A percentile compares a stretch with the other conserved stretches of the same genome.
Evolutionary conservation across 2,113 vertebrate genomes (phyloP).

Genomic region (Gasterosteus nipponicus): DNA sequence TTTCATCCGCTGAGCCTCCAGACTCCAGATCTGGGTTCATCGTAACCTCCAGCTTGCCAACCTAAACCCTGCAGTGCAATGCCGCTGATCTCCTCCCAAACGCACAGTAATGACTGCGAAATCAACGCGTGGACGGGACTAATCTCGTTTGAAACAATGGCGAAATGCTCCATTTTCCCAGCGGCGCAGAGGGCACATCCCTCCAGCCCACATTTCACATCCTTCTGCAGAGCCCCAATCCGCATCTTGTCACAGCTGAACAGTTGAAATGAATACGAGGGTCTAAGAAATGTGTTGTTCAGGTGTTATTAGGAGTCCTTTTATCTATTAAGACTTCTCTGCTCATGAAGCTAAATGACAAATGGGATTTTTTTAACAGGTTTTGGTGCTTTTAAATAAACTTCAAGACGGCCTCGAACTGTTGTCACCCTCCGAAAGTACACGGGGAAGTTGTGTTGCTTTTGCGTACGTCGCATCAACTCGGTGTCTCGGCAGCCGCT

Average conservation of each 20-base stretch:
- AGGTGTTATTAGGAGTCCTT: slow-evolving; percentile 39
- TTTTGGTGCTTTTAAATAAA: neutral
- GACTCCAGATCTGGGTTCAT: slow-evolving; percentile 36
- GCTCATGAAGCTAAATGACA: neutral
- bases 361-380: neutral
- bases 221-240: slow-evolving; percentile 51
- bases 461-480: slow-evolving; percentile 10
- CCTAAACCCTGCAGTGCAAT: slow-evolving; percentile 40
- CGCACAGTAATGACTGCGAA: slow-evolving; percentile 62
- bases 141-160: slow-evolving; percentile 32
- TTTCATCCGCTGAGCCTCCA: slow-evolving; percentile 41
- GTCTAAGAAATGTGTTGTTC: slow-evolving; percentile 46
- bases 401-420: neutral
- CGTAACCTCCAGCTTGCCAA: slow-evolving; percentile 25
- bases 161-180: neutral
- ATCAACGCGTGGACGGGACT: slow-evolving; percentile 34
- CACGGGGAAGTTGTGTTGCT: neutral
- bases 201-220: slow-evolving; percentile 10
- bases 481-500: slow-evolving; percentile 24
- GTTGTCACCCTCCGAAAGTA: neutral
- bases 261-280: slow-evolving; percentile 69
- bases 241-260: slow-evolving; percentile 58
- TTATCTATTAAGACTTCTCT: slow-evolving; percentile 22
- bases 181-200: neutral
- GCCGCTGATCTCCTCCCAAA: slow-evolving; percentile 56